Percentiles rank a stretch among this genome's conserved stretches.
phyloP scores from a whole-genome alignment of 2,113 vertebrate species.

The Calypte anna region DNA sequence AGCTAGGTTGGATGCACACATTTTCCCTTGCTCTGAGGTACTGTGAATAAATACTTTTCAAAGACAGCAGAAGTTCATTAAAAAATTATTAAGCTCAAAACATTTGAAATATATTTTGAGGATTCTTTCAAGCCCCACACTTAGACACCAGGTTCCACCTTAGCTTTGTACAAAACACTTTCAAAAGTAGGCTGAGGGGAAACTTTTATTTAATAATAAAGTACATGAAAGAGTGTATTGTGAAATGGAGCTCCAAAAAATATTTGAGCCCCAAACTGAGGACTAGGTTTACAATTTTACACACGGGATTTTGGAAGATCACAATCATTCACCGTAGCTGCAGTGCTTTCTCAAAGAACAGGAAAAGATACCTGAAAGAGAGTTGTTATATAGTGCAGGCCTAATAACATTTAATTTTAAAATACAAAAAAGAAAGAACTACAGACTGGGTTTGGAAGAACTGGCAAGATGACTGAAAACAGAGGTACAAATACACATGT shows the following conservation, averaged over 20 bases:
- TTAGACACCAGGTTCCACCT: not conserved
- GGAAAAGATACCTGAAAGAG: not conserved
- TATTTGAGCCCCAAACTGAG: not conserved
- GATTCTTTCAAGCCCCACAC: not conserved
- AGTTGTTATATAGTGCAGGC: not conserved
- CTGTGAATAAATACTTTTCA: not conserved
- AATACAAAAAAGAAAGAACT: not conserved
- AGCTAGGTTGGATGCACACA: not conserved
- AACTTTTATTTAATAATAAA: not conserved
- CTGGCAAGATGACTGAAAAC: not conserved
- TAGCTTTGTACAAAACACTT: not conserved
- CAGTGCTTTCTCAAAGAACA: not conserved
- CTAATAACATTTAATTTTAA: not conserved
- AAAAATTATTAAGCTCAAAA: not conserved
- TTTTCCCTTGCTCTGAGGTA: not conserved
- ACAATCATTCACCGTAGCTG: not conserved
- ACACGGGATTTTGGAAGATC: not conserved
- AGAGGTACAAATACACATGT: not conserved
- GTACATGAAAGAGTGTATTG: not conserved
- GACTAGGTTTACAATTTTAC: not conserved
- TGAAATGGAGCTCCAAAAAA: not conserved
- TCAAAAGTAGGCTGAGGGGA: not conserved
- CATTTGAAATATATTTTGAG: not conserved
- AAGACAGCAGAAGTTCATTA: not conserved
- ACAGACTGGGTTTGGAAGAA: not conserved